Conservation (phyloP, 2,113 vertebrate genomes). For the Astur gentilis region DNA sequence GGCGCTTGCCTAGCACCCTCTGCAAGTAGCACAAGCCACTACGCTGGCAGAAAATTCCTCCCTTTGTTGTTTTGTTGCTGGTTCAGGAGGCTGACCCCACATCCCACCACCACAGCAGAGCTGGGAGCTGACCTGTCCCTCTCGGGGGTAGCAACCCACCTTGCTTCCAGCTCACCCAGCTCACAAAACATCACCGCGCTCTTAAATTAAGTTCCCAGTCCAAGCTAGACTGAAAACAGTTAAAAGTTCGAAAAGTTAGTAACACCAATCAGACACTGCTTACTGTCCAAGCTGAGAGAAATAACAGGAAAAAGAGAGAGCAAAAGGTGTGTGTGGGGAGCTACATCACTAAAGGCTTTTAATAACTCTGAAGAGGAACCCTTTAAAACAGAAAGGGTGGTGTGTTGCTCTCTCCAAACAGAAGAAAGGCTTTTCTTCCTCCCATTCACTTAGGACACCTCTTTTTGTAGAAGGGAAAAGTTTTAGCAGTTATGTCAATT, state of each 20-base stretch:
- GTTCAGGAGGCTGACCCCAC: fast-evolving
- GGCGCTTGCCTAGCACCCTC: background rate
- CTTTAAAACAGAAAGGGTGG: background rate
- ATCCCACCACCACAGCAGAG: fast-evolving
- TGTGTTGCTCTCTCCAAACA: background rate
- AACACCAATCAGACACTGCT: background rate
- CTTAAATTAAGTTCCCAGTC: background rate
- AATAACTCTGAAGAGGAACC: background rate
- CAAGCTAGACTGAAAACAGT: background rate
- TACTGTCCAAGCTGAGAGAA: background rate
- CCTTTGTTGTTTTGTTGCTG: background rate
- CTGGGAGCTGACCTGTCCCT: background rate
- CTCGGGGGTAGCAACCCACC: background rate
- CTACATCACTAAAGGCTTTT: background rate
- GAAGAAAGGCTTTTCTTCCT: background rate
- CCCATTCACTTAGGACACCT: background rate
- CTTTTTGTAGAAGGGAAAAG: background rate
- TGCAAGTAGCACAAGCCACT: background rate
- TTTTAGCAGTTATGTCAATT: background rate
- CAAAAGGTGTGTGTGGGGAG: background rate
- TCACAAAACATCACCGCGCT: background rate
- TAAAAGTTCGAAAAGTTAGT: background rate
- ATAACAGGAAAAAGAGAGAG: background rate
- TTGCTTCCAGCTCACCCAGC: background rate
- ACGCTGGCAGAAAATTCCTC: background rate